Base-by-base conservation (phyloP, 2,113 vertebrate species). In the Macrotus californicus region DNA sequence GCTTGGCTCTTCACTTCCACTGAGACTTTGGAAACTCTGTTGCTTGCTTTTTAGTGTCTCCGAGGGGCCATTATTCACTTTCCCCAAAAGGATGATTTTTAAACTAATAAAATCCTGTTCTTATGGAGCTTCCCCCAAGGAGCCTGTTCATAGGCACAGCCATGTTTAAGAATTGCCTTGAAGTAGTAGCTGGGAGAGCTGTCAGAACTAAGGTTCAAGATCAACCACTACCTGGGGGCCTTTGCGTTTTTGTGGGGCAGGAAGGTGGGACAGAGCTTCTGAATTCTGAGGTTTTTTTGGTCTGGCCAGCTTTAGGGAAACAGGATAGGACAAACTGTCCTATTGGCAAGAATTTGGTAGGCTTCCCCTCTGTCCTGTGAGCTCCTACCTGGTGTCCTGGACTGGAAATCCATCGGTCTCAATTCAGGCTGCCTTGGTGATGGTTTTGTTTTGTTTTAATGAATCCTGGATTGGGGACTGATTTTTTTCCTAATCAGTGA, bases 1-100 rank as follows among this genome's bases (percentile, higher is more conserved):
- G n/a, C 61, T 34, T 29, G 41, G 73, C 52, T 70, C 11, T 11
- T 46, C 9, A 67, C 18, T 94, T 85, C 43, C 39, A 26, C 2
- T 75, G 86, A 96, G 91, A 56, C 54, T 91, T 90, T 54, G 61
- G 76, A 59, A 76, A 80, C 70, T 87, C 64, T 73, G 59, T 75
- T 64, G 41, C 34, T 80, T 90, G 43, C 43, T 84, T 76, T 91
- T 89, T 43, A 67, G 70, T 87, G 36, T 82, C 76, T 43, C 87
- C 67, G 77, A 86, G 54, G 54, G 82, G 52, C 46, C 26, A 39
- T 82, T 41, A 84, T 85, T 96, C 61, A 80, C n/a, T 95, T 91
- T 89, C 36, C 36, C 73, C 89, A 19, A 67, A 84, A 91, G 89
- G 61, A 73, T 95, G 79, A 85, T 90, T 94, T 96, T 89, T 72